A percentile compares a stretch with the other conserved stretches of the same genome.
Evolutionary conservation across 2,888 invertebrate species (phyloP).

Genomic region (Dorcus parallelipipedus): DNA sequence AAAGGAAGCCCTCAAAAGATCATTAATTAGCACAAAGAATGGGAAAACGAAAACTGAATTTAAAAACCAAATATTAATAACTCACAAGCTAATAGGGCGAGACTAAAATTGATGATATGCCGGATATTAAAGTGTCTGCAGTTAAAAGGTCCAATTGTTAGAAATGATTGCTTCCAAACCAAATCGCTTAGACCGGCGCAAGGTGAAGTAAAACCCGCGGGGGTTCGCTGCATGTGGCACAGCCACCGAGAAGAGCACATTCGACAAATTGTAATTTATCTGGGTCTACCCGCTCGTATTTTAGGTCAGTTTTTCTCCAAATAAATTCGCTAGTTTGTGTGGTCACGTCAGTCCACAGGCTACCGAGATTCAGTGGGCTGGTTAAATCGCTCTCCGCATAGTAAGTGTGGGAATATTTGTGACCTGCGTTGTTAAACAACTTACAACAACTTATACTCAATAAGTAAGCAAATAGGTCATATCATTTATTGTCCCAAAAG

Average conservation of each 20-base stretch:
- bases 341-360: constrained; percentile 17
- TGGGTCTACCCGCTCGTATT: constrained; percentile 33
- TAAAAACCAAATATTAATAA: constrained; percentile 8
- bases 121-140: constrained; percentile 42
- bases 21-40: neutral
- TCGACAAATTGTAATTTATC: constrained; percentile 52
- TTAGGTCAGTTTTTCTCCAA: constrained; percentile 38
- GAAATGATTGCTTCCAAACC: constrained; percentile 30
- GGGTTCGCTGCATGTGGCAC: constrained; percentile 43
- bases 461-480: no score
- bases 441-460: neutral
- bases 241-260: constrained; percentile 41
- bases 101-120: constrained; percentile 42
- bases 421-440: neutral
- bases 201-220: constrained; percentile 41
- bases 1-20: no score
- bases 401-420: constrained; percentile 19
- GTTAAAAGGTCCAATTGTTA: constrained; percentile 40
- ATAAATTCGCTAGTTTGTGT: constrained; percentile 41
- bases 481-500: no score
- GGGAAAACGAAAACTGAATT: neutral
- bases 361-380: constrained; percentile 13
- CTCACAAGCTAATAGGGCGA: constrained; percentile 27
- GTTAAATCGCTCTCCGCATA: constrained; percentile 20
- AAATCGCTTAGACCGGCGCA: constrained; percentile 24